Evolutionary conservation across 2,797 vertebrate species (phyloP).

Genomic region (Acanthurus lineatus): DNA sequence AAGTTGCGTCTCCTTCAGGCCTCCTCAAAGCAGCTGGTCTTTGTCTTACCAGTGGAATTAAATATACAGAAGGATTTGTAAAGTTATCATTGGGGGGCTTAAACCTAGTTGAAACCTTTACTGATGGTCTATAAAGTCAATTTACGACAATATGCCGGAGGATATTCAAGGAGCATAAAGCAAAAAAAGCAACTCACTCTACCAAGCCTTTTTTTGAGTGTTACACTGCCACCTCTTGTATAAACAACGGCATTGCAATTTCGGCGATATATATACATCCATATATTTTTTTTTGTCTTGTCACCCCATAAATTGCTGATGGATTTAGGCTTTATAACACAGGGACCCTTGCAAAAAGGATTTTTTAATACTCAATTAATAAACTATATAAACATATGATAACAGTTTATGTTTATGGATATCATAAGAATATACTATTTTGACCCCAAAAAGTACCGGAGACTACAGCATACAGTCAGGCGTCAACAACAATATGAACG

Average conservation of each 20-base stretch:
- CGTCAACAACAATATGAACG: neutral
- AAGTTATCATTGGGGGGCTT: too few relatives aligned
- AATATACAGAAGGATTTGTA: too few relatives aligned
- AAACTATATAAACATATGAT: neutral
- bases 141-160: too few relatives aligned
- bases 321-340: too few relatives aligned
- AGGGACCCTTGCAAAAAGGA: neutral
- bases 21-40: too few relatives aligned
- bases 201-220: neutral
- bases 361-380: neutral
- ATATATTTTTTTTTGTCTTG: constrained; percentile 27
- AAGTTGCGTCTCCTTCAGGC: too few relatives aligned
- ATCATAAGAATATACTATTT: neutral
- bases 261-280: too few relatives aligned
- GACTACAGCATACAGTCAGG: neutral
- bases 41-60: too few relatives aligned
- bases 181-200: too few relatives aligned
- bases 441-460: neutral
- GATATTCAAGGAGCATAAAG: too few relatives aligned
- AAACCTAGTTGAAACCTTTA: too few relatives aligned
- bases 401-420: fast-evolving
- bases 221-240: constrained; percentile 62
- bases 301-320: constrained; percentile 21
- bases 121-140: too few relatives aligned
- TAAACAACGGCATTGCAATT: constrained; percentile 18